phyloP scores from a whole-genome alignment of 2,888 invertebrate genomes.

The Athrips mouffetella region DNA sequence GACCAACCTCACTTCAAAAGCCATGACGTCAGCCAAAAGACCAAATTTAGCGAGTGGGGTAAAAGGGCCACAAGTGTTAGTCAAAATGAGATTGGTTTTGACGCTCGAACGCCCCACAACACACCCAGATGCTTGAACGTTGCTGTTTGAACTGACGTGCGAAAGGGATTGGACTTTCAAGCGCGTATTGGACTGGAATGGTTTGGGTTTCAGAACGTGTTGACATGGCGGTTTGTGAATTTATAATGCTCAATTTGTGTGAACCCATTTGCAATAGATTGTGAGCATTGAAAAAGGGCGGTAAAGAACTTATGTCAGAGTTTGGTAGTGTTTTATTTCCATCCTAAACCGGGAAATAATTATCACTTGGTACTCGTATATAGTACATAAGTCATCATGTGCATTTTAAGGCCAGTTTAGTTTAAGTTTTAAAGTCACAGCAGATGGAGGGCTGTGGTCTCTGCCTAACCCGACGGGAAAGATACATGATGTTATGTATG shows the following conservation, averaged over 20 bases:
- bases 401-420: too few species aligned
- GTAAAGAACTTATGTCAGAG: too few species aligned
- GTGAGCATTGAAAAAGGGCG: not conserved
- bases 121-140: conserved; percentile 35
- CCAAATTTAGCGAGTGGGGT: conserved; percentile 35
- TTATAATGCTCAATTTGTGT: conserved; percentile 1
- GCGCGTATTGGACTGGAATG: conserved; percentile 17
- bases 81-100: conserved; percentile 49
- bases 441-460: too few species aligned
- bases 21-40: conserved; percentile 35
- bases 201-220: conserved; percentile 14
- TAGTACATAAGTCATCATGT: too few species aligned
- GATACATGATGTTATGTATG: too few species aligned
- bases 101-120: conserved; percentile 43
- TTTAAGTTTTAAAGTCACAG: too few species aligned
- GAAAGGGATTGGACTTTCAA: conserved; percentile 20
- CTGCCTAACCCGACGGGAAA: too few species aligned
- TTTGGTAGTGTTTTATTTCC: too few species aligned
- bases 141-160: conserved; percentile 27
- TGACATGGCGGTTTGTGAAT: conserved; percentile 7
- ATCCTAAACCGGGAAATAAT: too few species aligned
- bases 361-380: too few species aligned
- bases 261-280: not conserved
- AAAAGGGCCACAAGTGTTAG: conserved; percentile 41
- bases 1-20: conserved; percentile 36